Conservation (phyloP, 2,888 invertebrate species). For the Polylopha cassiicola region DNA sequence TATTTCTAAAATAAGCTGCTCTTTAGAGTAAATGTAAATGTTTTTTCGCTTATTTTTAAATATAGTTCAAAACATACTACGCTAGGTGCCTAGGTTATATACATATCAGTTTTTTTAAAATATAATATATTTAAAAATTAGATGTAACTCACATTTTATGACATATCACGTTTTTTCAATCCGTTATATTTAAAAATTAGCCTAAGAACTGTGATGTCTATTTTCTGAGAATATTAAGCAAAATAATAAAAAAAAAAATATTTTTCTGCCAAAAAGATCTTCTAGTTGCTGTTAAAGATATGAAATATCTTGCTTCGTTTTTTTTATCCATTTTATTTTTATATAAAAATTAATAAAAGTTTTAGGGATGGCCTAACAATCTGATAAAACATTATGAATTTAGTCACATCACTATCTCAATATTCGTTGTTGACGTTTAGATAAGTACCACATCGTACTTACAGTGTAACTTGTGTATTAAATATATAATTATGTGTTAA, state of each 20-base stretch:
- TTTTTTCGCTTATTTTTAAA: slow-evolving; percentile 37
- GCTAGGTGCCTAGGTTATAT: slow-evolving; percentile 61
- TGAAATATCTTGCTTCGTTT: slow-evolving; percentile 53
- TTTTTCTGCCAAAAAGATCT: slow-evolving; percentile 59
- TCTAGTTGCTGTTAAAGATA: slow-evolving; percentile 58
- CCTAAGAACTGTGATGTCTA: slow-evolving; percentile 52
- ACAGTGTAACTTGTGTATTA: slow-evolving; percentile 53
- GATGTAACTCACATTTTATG: slow-evolving; percentile 26
- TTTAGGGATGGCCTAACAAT: slow-evolving; percentile 49
- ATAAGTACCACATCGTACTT: slow-evolving; percentile 46
- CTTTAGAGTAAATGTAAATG: slow-evolving; percentile 29
- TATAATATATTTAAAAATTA: slow-evolving; percentile 19
- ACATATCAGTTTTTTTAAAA: slow-evolving; percentile 50
- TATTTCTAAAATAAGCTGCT: slow-evolving; percentile 33
- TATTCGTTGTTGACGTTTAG: slow-evolving; percentile 36
- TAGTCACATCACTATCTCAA: slow-evolving; percentile 20
- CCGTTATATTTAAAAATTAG: slow-evolving; percentile 37
- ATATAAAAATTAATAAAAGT: slow-evolving; percentile 27
- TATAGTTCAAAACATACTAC: slow-evolving; percentile 31
- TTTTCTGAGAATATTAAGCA: slow-evolving; percentile 58
- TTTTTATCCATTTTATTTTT: slow-evolving; percentile 32
- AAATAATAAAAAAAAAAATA: slow-evolving; percentile 36
- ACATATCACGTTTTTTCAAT: slow-evolving; percentile 35
- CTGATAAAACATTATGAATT: slow-evolving; percentile 24
- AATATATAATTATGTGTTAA: slow-evolving; percentile 58